phyloP scores from a whole-genome alignment of 2,113 vertebrate genomes.

The Labeo catla region DNA sequence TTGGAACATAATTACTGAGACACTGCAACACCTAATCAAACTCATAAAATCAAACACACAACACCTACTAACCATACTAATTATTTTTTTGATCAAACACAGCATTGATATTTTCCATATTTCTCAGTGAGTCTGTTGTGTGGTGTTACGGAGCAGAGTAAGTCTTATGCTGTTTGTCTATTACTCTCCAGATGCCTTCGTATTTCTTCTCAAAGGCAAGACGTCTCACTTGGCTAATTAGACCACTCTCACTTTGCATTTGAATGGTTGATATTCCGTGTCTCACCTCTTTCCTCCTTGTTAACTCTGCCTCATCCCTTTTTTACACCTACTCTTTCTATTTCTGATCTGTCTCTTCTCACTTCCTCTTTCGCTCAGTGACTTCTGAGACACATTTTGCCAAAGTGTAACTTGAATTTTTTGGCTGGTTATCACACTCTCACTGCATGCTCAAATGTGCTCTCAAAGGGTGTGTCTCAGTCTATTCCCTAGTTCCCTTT shows the following conservation, averaged over 20 bases:
- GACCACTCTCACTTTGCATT: constrained; percentile 39
- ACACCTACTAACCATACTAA: background rate
- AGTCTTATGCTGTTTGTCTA: constrained; percentile 67
- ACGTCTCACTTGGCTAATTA: constrained; percentile 60
- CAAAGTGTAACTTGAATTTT: constrained; percentile 12
- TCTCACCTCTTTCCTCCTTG: constrained; percentile 19
- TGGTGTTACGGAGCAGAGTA: constrained; percentile 31
- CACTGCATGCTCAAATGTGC: constrained; percentile 47
- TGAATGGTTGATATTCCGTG: constrained; percentile 35
- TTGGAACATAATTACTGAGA: constrained; percentile 1
- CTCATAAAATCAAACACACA: background rate
- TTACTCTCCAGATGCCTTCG: constrained; percentile 79
- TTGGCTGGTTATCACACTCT: constrained; percentile 23
- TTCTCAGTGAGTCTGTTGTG: constrained; percentile 63
- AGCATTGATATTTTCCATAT: constrained; percentile 55
- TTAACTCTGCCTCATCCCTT: constrained; percentile 16
- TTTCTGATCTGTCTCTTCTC: constrained; percentile 69
- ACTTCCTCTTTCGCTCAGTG: constrained; percentile 60
- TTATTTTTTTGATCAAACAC: background rate
- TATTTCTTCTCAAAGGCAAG: constrained; percentile 83
- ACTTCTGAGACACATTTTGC: constrained; percentile 46
- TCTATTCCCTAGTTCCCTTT: background rate
- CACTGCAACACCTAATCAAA: background rate
- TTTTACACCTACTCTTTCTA: constrained; percentile 57
- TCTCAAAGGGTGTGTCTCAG: constrained; percentile 13